phyloP scores from a whole-genome alignment of 2,113 vertebrate genomes.

The Syngnathus floridae region DNA sequence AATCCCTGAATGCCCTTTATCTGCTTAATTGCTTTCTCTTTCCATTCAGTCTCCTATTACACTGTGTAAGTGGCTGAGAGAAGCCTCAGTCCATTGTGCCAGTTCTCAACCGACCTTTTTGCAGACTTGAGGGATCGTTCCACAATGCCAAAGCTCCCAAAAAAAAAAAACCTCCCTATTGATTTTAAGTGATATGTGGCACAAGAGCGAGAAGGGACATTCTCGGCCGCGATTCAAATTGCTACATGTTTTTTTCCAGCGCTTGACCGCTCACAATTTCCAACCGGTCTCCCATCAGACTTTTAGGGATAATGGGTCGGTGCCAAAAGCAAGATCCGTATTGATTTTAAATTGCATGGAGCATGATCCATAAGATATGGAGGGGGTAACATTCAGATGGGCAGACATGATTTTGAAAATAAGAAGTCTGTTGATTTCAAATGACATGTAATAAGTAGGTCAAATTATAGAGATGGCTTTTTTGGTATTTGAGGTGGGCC shows the following conservation, averaged over 20 bases:
- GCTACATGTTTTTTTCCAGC: not conserved
- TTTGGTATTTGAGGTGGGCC: not conserved
- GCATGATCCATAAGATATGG: not conserved
- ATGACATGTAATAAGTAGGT: not conserved
- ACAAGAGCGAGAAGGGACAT: not conserved
- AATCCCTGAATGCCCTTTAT: constrained; percentile 27
- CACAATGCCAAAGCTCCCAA: not conserved
- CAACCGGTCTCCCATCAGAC: not conserved
- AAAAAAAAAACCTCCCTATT: not conserved
- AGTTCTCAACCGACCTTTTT: not conserved
- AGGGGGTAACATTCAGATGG: not conserved
- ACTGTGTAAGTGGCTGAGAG: not conserved
- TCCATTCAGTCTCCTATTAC: constrained; percentile 23
- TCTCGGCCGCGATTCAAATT: not conserved
- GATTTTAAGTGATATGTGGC: constrained; percentile 4
- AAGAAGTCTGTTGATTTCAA: not conserved
- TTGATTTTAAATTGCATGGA: not conserved
- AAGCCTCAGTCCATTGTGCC: constrained; percentile 5
- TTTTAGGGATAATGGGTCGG: not conserved
- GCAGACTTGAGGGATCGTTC: not conserved
- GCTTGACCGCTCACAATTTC: not conserved
- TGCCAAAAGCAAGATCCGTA: not conserved
- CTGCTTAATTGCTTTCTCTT: constrained; percentile 17
- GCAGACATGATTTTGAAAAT: not conserved
- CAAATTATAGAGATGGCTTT: not conserved